Evolutionary conservation across 1,140 invertebrate genomes (phyloP).

Genomic region (Cephus cinctus): DNA sequence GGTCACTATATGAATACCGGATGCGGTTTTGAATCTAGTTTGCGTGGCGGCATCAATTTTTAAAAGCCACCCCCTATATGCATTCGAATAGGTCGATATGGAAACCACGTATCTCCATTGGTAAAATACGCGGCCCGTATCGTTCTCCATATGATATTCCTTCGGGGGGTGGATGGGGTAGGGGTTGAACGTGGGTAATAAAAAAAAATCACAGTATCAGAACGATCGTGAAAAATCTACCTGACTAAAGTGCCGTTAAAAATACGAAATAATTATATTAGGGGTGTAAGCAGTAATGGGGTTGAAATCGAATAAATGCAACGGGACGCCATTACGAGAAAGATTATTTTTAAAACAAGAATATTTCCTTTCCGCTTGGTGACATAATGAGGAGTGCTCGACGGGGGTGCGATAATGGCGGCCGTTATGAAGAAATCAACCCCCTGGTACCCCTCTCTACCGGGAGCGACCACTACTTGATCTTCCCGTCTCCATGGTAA

Average conservation of each 20-base stretch:
- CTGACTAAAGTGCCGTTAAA: too few relatives aligned
- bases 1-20: slow-evolving; percentile 57
- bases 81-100: slow-evolving; percentile 44
- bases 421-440: slow-evolving; percentile 57
- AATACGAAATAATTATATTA: too few relatives aligned
- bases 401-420: slow-evolving; percentile 52
- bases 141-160: slow-evolving; percentile 10
- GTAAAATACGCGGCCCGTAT: slow-evolving; percentile 3
- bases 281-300: too few relatives aligned
- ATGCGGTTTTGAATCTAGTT: slow-evolving; percentile 54
- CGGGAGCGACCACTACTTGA: slow-evolving; percentile 30
- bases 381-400: slow-evolving; percentile 48
- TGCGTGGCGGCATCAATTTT: slow-evolving; percentile 55
- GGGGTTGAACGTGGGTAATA: slow-evolving; percentile 10
- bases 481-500: slow-evolving; percentile 49
- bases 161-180: slow-evolving; percentile 23
- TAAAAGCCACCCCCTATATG: slow-evolving; percentile 43
- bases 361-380: slow-evolving; percentile 43
- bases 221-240: too few relatives aligned
- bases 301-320: too few relatives aligned
- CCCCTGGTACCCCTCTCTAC: slow-evolving; percentile 24
- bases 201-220: slow-evolving; percentile 27
- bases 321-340: too few relatives aligned
- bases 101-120: slow-evolving; percentile 52
- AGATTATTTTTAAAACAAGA: slow-evolving; percentile 51